Evolutionary conservation across 2,113 vertebrate genomes (phyloP).

Genomic region (Semnornis frantzii): DNA sequence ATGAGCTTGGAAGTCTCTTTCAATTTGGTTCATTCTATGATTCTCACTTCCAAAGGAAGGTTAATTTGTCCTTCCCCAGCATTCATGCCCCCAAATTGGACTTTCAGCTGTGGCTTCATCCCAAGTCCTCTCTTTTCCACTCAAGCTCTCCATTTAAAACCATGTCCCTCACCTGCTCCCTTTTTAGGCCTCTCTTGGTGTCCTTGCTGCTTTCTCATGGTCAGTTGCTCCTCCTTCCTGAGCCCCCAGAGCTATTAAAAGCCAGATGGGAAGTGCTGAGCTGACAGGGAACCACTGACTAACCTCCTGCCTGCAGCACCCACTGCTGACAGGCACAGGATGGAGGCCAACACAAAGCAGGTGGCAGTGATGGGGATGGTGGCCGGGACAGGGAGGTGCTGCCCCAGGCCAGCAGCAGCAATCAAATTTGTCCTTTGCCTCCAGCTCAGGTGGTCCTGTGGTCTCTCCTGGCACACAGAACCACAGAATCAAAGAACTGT

Average conservation of each 20-base stretch:
- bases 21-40: too few relatives aligned
- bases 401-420: not conserved
- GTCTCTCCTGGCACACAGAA: not conserved
- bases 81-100: not conserved
- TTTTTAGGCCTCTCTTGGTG: constrained; percentile 12
- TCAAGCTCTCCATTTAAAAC: not conserved
- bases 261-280: not conserved
- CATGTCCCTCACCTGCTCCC: not conserved
- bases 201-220: constrained; percentile 44
- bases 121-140: not conserved
- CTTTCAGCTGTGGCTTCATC: not conserved
- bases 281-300: not conserved
- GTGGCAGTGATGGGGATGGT: not conserved
- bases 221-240: constrained; percentile 27
- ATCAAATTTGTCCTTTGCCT: not conserved
- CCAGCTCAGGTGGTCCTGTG: not conserved
- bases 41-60: not conserved
- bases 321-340: not conserved
- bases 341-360: not conserved
- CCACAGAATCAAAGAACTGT: too few relatives aligned
- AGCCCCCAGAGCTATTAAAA: constrained; percentile 19
- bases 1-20: too few relatives aligned
- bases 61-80: not conserved
- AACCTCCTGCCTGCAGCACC: not conserved
- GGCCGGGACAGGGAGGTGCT: not conserved